These are phyloP conservation scores for Mycalesis mineus DNA, from an alignment of 2,888 invertebrate genomes.

Conservation along the genomic window DNA sequence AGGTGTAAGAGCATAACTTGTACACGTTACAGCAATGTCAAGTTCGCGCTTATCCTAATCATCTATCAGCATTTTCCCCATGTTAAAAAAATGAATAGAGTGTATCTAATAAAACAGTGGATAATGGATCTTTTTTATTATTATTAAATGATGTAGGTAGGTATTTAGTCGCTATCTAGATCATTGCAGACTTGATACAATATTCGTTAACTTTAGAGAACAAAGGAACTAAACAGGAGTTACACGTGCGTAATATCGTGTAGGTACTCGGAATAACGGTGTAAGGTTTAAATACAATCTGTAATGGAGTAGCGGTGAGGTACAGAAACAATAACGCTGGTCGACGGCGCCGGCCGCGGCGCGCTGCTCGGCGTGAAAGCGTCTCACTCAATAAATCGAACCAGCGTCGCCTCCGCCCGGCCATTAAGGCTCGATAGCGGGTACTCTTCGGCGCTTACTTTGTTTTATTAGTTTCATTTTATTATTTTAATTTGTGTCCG, in stretches of 20 bases:
- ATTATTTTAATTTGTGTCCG: slow-evolving; percentile 78
- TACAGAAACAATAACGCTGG: slow-evolving; percentile 11
- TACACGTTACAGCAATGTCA: no score
- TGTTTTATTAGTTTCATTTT: slow-evolving; percentile 77
- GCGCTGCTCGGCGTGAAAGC: slow-evolving; percentile 37
- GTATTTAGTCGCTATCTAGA: no score
- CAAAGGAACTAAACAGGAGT: neutral
- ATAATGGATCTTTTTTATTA: no score
- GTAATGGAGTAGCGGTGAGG: neutral
- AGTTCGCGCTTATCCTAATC: no score
- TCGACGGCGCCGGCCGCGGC: slow-evolving; percentile 21
- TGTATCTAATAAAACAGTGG: no score
- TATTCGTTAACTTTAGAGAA: neutral
- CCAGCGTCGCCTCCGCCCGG: slow-evolving; percentile 62
- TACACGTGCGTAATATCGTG: neutral
- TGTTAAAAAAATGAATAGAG: no score
- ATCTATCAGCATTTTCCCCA: no score
- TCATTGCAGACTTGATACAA: neutral
- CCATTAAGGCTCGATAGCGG: slow-evolving; percentile 73
- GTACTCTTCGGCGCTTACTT: slow-evolving; percentile 65
- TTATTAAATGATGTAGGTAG: no score
- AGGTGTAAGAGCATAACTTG: no score
- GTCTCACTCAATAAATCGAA: slow-evolving; percentile 62
- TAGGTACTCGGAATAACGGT: neutral
- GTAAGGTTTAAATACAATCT: neutral